Evolutionary conservation across 2,113 vertebrate species (phyloP), one percentile per base, ranked within the genome.

Genomic region (Corythoichthys intestinalis): DNA sequence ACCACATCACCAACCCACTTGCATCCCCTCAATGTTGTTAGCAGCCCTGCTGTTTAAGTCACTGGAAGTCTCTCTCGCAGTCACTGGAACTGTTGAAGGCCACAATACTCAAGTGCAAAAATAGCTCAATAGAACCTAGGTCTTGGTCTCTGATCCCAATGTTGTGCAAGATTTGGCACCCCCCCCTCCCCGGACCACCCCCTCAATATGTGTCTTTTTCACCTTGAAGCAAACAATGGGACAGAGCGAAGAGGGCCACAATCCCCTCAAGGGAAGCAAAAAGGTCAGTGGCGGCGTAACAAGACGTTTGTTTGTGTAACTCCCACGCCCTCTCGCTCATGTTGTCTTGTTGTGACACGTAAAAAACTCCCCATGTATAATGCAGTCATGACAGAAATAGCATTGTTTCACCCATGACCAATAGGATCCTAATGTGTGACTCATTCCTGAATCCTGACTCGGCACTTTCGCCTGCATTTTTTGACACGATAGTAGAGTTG

Each of bases 231-330:
- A 70, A 76, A 84, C 79, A 79, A 80, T 76, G 73, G 84, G 78
- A 67, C 77, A 56, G 69, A 72, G 63, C 72, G 50, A 38, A 80
- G 77, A 73, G 69, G 70, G 60, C 66, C 74, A 7, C 56, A 75
- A 70, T 72, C 82, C 75, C 77, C 82, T 72, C 83, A 75, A 71
- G 60, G 69, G 85, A 78, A 72, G 75, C 77, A 77, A 1, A 71
- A 83, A 87, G 89, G 86, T 91, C 61, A 85, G 88, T 87, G 78
- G 71, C 64, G 74, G 84, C 48, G 70, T 72, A 84, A 86, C 70
- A 66, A 79, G 78, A 66, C 49, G 4, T n/a, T 3, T 17, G 59
- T 5, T 61, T 46, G 60, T 62, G 53, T 56, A 49, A 69, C 62
- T 61, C 72, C 69, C 48, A 10, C 41, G 58, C 63, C 65, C 39